Base-by-base conservation (phyloP, 2,888 invertebrate genomes). In the Heliconius erato region DNA sequence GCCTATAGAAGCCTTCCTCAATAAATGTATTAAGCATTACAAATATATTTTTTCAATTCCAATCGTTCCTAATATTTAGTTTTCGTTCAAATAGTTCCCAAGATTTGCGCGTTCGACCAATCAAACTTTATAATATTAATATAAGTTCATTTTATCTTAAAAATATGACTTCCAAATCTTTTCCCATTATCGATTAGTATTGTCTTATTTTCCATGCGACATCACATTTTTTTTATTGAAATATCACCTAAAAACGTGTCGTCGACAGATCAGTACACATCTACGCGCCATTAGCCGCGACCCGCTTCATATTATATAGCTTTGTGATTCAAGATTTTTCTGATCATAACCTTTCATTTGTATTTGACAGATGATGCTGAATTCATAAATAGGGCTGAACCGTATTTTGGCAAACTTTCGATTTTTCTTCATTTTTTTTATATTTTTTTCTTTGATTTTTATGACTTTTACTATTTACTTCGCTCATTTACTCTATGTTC, bases 301-400 rank as follows among this genome's bases (percentile, higher is more conserved):
- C 35, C 59, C 35, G n/a, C 32, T 59, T 35, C n/a, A 76, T 59
- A 76, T 76, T 76, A 59, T 76, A 76, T 76, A 32, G 35, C 74
- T 63, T 32, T 76, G n/a, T 74, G 59, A 76, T n/a, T 74, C 35
- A 35, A 76, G 74, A 44, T 44, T 44, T 71, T 71, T 26, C 35
- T 4, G 19, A 71, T 74, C 74, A n/a, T 59, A 35, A 59, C 59
- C 14, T 74, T 26, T 65, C 26, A 35, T 63, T 63, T 63, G 12
- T n/a, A 14, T 35, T 76, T 76, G 74, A 35, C 59, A 63, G 59
- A 76, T n/a, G 54, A 76, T 44, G 40, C 44, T 14, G 12, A 40
- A 12, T 3, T 26, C 9, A 59, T 19, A 32, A 35, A 59, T 74
- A 12, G 23, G 23, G 23, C 7, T 12, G 3, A 65, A 26, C 49